Evolutionary conservation across 2,888 invertebrate species (phyloP).

Genomic region (Junonia oenone): DNA sequence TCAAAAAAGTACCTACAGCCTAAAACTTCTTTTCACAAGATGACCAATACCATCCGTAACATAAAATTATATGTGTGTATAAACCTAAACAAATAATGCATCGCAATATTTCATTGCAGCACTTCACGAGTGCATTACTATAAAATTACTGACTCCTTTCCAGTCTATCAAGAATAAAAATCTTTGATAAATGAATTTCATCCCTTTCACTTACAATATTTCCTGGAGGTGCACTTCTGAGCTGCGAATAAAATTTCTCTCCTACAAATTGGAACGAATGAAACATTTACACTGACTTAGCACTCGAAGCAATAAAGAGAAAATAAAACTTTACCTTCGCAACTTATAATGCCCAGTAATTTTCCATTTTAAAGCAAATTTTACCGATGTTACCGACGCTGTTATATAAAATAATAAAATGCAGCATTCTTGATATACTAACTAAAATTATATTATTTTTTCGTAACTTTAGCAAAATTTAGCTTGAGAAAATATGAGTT

Average conservation of each 20-base stretch:
- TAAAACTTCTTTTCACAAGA: too few species aligned
- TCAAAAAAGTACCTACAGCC: too few species aligned
- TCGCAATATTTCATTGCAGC: background rate
- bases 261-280: constrained; percentile 36
- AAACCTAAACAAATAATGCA: too few species aligned
- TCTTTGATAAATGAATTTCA: constrained; percentile 52
- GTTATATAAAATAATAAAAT: too few species aligned
- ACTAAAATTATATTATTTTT: too few species aligned
- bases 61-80: too few species aligned
- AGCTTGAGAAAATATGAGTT: background rate
- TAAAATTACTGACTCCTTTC: constrained; percentile 47
- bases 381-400: background rate
- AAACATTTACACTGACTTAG: constrained; percentile 26
- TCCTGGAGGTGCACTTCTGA: constrained; percentile 25
- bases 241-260: constrained; percentile 42
- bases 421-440: too few species aligned
- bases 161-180: constrained; percentile 37
- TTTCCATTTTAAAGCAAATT: constrained; percentile 16
- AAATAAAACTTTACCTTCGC: constrained; percentile 12
- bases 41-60: too few species aligned
- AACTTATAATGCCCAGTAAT: constrained; percentile 16
- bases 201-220: constrained; percentile 31
- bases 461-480: too few species aligned
- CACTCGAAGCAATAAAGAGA: constrained; percentile 8
- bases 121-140: constrained; percentile 16